Conservation (phyloP, 1,140 invertebrate genomes). For the Bombus superbus region DNA sequence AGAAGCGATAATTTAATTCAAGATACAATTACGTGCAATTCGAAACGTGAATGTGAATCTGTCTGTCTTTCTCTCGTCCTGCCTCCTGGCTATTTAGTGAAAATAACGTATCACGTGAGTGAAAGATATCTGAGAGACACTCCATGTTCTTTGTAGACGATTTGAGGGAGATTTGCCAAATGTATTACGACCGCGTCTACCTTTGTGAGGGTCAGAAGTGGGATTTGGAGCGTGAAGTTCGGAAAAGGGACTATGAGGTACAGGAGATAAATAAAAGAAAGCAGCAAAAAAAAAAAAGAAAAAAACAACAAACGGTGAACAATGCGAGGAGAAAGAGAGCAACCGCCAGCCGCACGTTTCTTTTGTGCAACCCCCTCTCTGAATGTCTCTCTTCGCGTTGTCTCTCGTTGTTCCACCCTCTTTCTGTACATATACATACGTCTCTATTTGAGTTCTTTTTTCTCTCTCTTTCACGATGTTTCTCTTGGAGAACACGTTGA, state of each 20-base stretch:
- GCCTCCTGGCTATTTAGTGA: conserved; percentile 54
- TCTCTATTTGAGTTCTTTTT: conserved; percentile 55
- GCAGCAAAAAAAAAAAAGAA: conserved; percentile 9
- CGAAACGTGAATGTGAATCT: neutral
- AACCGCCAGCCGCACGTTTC: conserved; percentile 50
- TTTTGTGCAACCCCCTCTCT: conserved; percentile 40
- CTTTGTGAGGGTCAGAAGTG: conserved; percentile 99
- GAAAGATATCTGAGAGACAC: conserved; percentile 76
- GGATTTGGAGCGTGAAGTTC: conserved; percentile 99
- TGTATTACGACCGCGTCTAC: conserved; percentile 97
- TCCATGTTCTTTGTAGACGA: conserved; percentile 87
- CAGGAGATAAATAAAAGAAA: conserved; percentile 69
- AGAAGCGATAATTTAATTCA: neutral
- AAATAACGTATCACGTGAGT: conserved; percentile 51
- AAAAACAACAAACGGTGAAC: conserved; percentile 50
- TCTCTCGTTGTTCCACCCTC: conserved; percentile 55
- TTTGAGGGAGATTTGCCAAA: conserved; percentile 95
- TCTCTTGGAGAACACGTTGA: conserved; percentile 57
- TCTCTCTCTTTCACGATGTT: conserved; percentile 62
- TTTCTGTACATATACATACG: conserved; percentile 56
- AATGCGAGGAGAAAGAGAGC: conserved; percentile 60
- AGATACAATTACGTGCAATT: no score
- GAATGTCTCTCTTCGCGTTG: conserved; percentile 67
- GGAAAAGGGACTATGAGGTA: conserved; percentile 99
- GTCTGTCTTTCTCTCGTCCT: conserved; percentile 53